phyloP scores from a whole-genome alignment of 2,797 vertebrate species.

The Tokudaia tokunoshimensis region DNA sequence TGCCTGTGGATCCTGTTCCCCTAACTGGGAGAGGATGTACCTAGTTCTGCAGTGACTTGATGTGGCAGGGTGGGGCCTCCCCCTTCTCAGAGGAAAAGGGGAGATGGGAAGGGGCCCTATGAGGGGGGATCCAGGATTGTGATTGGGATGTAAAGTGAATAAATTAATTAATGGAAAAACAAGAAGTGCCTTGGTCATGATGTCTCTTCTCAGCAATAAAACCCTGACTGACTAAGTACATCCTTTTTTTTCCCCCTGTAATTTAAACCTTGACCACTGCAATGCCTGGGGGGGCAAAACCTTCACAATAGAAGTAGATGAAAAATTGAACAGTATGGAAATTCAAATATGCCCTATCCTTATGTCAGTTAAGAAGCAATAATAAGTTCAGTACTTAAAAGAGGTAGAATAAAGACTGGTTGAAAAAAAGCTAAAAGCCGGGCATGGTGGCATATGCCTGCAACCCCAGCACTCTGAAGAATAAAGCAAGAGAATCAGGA shows the following conservation, averaged over 20 bases:
- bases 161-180: neutral
- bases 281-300: neutral
- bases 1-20: too few species aligned
- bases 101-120: neutral
- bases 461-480: neutral
- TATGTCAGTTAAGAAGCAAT: neutral
- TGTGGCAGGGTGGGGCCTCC: too few species aligned
- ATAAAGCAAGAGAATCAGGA: neutral
- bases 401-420: slow-evolving; percentile 20
- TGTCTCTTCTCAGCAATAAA: neutral
- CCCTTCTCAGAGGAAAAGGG: neutral
- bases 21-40: too few species aligned
- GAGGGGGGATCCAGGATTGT: neutral
- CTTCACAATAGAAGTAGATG: neutral
- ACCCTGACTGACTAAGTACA: neutral
- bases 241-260: neutral
- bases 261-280: slow-evolving; percentile 21
- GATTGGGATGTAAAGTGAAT: neutral
- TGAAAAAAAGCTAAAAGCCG: neutral
- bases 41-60: too few species aligned
- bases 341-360: neutral
- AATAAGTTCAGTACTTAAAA: slow-evolving; percentile 2
- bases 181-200: neutral
- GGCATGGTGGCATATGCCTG: neutral
- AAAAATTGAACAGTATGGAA: slow-evolving; percentile 34